Evolutionary conservation across 1,140 invertebrate species (phyloP).

Genomic region (Hormaphis cornu): DNA sequence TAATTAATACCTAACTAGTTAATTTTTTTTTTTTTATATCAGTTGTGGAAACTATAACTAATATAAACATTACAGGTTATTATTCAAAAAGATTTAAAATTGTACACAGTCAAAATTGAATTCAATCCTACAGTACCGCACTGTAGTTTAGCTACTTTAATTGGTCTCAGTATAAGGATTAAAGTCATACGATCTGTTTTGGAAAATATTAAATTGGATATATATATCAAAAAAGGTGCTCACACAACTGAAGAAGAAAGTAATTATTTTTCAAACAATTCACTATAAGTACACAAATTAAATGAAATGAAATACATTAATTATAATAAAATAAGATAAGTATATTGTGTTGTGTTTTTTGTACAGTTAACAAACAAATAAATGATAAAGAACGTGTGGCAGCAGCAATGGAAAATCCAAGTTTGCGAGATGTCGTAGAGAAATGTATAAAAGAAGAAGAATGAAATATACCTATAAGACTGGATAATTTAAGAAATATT

Average conservation of each 20-base stretch:
- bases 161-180: conserved; percentile 73
- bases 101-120: conserved; percentile 56
- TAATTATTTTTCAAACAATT: conserved; percentile 44
- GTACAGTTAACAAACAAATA: conserved; percentile 84
- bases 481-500: too few relatives aligned
- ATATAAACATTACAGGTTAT: conserved; percentile 10
- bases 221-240: conserved; percentile 78
- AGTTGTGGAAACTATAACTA: too few relatives aligned
- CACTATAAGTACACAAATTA: not conserved
- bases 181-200: conserved; percentile 67
- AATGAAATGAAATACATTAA: too few relatives aligned
- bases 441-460: conserved; percentile 78
- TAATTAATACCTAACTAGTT: too few relatives aligned
- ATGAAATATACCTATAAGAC: conserved; percentile 27
- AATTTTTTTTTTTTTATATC: too few relatives aligned
- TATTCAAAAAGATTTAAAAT: conserved; percentile 34
- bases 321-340: not conserved
- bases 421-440: conserved; percentile 72
- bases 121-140: conserved; percentile 84
- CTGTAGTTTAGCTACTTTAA: conserved; percentile 75
- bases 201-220: conserved; percentile 64
- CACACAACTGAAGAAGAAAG: conserved; percentile 81
- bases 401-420: conserved; percentile 85
- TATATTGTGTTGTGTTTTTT: conserved; percentile 13
- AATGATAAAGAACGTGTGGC: conserved; percentile 85